These are phyloP conservation scores for Teleopsis dalmanni DNA, from an alignment of 1,140 invertebrate species.

Conservation along the genomic window DNA sequence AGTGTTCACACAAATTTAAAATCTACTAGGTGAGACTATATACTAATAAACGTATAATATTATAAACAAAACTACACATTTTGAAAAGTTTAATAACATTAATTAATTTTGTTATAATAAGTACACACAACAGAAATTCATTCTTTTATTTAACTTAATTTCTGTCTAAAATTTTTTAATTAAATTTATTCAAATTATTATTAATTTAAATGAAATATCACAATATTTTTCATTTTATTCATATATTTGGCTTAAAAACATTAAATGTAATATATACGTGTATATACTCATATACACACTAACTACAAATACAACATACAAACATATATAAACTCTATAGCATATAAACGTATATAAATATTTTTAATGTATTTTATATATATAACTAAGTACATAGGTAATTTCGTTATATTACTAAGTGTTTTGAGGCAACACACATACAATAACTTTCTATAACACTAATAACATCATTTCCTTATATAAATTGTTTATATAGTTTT, in stretches of 20 bases:
- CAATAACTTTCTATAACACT: neutral
- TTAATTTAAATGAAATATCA: neutral
- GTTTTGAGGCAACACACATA: too few species aligned
- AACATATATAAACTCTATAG: neutral
- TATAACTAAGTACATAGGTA: constrained; percentile 2
- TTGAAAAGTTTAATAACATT: neutral
- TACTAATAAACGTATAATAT: neutral
- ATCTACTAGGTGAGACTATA: neutral
- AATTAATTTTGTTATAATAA: neutral
- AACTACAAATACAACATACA: constrained; percentile 30
- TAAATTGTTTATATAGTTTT: neutral
- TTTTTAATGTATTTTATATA: constrained; percentile 8
- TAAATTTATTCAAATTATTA: neutral
- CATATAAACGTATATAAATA: constrained; percentile 17
- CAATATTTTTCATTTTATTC: neutral
- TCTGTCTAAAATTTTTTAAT: neutral
- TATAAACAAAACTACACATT: neutral
- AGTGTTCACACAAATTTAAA: constrained; percentile 5
- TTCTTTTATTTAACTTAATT: neutral
- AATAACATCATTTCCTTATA: neutral
- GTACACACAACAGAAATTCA: neutral
- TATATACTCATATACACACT: constrained; percentile 18
- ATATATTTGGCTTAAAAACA: neutral
- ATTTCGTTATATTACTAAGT: neutral
- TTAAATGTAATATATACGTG: neutral